These are phyloP conservation scores for Synergus gifuensis DNA, from an alignment of 2,888 invertebrate species.

Conservation along the genomic window DNA sequence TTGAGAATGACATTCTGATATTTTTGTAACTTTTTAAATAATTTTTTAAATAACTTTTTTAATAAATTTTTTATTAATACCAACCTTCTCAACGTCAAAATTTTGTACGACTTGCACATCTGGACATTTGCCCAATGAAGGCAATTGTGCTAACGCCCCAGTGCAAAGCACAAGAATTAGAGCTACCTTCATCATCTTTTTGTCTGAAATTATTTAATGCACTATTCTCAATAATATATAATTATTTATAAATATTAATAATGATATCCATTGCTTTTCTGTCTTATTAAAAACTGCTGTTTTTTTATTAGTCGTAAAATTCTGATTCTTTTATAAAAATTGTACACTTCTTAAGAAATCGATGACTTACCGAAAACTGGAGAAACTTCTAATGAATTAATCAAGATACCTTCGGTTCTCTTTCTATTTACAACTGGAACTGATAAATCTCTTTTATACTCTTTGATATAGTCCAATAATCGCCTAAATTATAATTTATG, in stretches of 20 bases:
- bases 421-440: background rate
- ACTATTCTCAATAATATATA: too few relatives aligned
- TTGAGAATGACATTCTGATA: background rate
- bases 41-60: background rate
- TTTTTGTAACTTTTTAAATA: background rate
- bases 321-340: background rate
- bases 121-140: slow-evolving; percentile 83
- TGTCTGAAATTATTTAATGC: slow-evolving; percentile 43
- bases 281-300: too few relatives aligned
- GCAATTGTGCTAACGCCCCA: slow-evolving; percentile 79
- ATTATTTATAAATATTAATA: too few relatives aligned
- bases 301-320: too few relatives aligned
- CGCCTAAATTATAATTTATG: background rate
- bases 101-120: slow-evolving; percentile 81
- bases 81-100: slow-evolving; percentile 82
- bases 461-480: background rate
- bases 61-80: slow-evolving; percentile 49
- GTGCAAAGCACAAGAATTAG: slow-evolving; percentile 57
- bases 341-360: background rate
- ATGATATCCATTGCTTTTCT: too few relatives aligned
- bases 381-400: background rate
- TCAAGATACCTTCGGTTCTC: background rate
- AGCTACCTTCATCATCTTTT: slow-evolving; percentile 60
- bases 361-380: background rate
- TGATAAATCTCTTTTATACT: background rate